These are phyloP conservation scores for Bufotes viridis DNA, from an alignment of 2,797 vertebrate species.

Conservation along the genomic window DNA sequence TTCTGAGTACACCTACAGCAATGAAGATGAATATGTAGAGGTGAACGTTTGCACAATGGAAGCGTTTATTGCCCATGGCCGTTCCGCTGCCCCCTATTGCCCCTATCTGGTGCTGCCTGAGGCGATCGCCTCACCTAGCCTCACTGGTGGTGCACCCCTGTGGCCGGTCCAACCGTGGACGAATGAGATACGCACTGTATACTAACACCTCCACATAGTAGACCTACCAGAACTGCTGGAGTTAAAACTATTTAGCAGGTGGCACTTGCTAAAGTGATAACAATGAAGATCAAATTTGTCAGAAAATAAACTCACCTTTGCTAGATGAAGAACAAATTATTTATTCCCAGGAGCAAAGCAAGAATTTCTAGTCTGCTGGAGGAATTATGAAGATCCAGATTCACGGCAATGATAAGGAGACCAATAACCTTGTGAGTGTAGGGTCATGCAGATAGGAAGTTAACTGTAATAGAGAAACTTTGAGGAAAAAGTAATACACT, in stretches of 20 bases:
- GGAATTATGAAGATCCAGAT: slow-evolving; percentile 40
- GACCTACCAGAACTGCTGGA: not conserved
- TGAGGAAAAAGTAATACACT: not conserved
- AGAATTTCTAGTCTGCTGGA: slow-evolving; percentile 17
- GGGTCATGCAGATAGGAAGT: slow-evolving; percentile 23
- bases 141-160: too few relatives aligned
- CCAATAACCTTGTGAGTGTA: slow-evolving; percentile 10
- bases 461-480: slow-evolving; percentile 41
- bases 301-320: slow-evolving; percentile 24
- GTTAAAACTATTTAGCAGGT: not conserved
- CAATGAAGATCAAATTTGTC: slow-evolving; percentile 30
- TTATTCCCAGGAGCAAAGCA: slow-evolving; percentile 38
- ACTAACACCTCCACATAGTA: not conserved
- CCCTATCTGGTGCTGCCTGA: too few relatives aligned
- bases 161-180: too few relatives aligned
- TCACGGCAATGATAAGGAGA: slow-evolving; percentile 37
- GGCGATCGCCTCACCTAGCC: too few relatives aligned
- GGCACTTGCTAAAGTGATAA: slow-evolving; percentile 33
- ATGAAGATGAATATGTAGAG: too few relatives aligned
- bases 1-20: too few relatives aligned
- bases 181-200: too few relatives aligned
- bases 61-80: too few relatives aligned
- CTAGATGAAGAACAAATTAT: slow-evolving; percentile 31
- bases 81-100: too few relatives aligned
- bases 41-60: too few relatives aligned